phyloP scores from a whole-genome alignment of 2,113 vertebrate species.

The Chitala chitala region DNA sequence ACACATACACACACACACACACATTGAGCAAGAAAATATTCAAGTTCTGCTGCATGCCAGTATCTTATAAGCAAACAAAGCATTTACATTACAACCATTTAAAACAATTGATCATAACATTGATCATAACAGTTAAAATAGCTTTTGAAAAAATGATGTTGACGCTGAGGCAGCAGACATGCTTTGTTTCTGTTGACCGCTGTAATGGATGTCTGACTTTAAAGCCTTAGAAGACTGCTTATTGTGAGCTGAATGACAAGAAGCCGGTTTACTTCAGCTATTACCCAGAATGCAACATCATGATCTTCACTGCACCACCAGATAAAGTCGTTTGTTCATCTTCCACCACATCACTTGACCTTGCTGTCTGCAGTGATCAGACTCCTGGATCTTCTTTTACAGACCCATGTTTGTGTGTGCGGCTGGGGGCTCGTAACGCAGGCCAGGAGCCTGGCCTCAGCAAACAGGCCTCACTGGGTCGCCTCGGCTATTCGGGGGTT shows the following conservation, averaged over 20 bases:
- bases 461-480: neutral
- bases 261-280: neutral
- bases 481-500: slow-evolving; percentile 38
- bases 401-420: no score
- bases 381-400: no score
- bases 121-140: neutral
- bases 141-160: no score
- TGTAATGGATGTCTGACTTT: neutral
- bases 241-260: neutral
- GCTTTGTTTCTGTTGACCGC: neutral
- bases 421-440: neutral
- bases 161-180: no score
- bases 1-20: slow-evolving; percentile 26
- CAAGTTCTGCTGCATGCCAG: neutral
- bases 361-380: no score
- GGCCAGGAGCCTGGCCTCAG: neutral
- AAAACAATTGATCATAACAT: no score
- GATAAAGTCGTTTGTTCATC: neutral
- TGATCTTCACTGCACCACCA: neutral
- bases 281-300: slow-evolving; percentile 7
- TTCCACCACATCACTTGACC: neutral
- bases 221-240: neutral
- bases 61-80: neutral
- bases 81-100: neutral
- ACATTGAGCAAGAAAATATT: no score